Conservation (phyloP, 2,888 invertebrate genomes). For the Lissonota sp. region DNA sequence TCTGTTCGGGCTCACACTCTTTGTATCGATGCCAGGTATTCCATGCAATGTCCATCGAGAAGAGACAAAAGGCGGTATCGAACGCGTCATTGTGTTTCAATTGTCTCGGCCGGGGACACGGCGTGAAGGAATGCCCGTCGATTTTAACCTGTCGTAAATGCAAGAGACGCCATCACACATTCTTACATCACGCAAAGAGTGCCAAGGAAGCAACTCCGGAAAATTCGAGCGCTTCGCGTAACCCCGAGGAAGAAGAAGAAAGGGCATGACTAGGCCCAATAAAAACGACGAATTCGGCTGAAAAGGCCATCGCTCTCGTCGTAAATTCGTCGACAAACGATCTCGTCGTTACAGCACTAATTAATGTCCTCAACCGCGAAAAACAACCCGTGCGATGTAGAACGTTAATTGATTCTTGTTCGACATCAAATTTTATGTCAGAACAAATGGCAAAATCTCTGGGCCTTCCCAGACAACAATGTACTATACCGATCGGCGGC, state of each 20-base stretch:
- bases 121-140: not conserved
- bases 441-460: constrained; percentile 10
- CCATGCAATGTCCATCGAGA: not conserved
- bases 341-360: constrained; percentile 19
- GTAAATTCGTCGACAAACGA: constrained; percentile 12
- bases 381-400: constrained; percentile 1
- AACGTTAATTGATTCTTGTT: constrained; percentile 12
- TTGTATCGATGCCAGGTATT: not conserved
- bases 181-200: not conserved
- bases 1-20: not conserved
- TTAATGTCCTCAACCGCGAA: constrained; percentile 14
- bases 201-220: not conserved
- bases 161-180: constrained; percentile 7
- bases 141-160: constrained; percentile 3
- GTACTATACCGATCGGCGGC: constrained; percentile 14
- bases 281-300: not conserved
- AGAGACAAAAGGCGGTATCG: not conserved
- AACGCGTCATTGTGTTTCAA: constrained; percentile 29
- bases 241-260: not conserved
- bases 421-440: constrained; percentile 21
- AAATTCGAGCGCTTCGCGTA: not conserved
- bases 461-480: not conserved
- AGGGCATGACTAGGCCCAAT: not conserved
- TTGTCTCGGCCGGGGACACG: constrained; percentile 31
- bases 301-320: not conserved